Conservation (phyloP, 2,113 vertebrate genomes). For the Lanius ludovicianus region DNA sequence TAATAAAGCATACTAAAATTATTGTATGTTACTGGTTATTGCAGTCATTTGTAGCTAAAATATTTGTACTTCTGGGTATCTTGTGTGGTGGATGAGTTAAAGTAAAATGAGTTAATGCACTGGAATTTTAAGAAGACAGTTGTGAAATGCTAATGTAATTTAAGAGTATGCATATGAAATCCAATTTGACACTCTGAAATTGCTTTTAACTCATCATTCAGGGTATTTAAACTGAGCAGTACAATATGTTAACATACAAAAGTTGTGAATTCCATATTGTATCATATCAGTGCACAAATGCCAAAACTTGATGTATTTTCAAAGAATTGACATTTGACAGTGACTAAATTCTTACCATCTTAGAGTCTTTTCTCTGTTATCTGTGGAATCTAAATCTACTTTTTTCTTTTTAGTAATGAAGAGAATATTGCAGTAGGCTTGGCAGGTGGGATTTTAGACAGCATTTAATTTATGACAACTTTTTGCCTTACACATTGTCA, state of each 20-base stretch:
- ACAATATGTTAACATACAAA: background rate
- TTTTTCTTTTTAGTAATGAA: background rate
- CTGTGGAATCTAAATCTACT: background rate
- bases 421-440: background rate
- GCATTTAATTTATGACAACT: background rate
- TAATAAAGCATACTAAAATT: background rate
- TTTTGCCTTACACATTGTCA: background rate
- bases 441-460: background rate
- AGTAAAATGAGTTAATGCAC: background rate
- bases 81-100: background rate
- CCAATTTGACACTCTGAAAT: background rate
- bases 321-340: background rate
- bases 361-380: background rate
- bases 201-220: background rate
- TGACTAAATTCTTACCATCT: background rate
- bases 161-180: background rate
- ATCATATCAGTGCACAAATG: background rate
- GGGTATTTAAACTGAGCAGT: background rate
- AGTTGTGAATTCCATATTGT: accelerated
- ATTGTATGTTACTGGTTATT: slow-evolving; percentile 3
- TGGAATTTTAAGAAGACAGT: background rate
- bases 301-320: background rate
- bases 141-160: background rate
- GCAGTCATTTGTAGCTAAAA: background rate
- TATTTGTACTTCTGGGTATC: background rate